Percentiles rank a stretch among this genome's conserved stretches.
These are phyloP conservation scores for Pachyrhynchus sulphureomaculatus DNA, from an alignment of 1,140 invertebrate species.

Conservation along the genomic window DNA sequence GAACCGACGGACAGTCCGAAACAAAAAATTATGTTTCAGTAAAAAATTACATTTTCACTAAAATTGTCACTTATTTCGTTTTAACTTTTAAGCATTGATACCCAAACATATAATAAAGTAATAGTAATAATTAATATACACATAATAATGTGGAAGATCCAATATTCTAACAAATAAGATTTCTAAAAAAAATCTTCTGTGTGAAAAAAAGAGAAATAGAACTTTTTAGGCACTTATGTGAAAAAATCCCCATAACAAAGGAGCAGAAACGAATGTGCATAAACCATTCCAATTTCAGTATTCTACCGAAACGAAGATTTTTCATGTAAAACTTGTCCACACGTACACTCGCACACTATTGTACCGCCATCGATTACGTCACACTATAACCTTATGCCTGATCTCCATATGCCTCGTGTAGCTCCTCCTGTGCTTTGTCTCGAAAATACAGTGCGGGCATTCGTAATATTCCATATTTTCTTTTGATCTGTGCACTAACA, in stretches of 20 bases:
- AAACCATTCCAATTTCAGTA: neutral
- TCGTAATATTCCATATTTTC: constrained; percentile 13
- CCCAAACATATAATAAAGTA: too few relatives aligned
- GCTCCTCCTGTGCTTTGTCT: constrained; percentile 24
- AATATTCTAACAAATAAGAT: too few relatives aligned
- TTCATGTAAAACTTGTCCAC: neutral
- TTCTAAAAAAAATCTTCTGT: too few relatives aligned
- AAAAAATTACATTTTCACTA: too few relatives aligned
- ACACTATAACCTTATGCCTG: constrained; percentile 14
- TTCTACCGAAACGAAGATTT: neutral
- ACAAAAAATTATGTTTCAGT: too few relatives aligned
- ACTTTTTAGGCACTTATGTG: neutral
- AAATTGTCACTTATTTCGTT: too few relatives aligned
- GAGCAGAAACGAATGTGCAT: neutral
- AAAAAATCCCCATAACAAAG: neutral
- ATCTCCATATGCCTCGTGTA: constrained; percentile 22
- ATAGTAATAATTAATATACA: too few relatives aligned
- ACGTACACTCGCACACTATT: neutral
- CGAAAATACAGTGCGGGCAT: constrained; percentile 25
- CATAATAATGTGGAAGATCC: too few relatives aligned
- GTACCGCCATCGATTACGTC: neutral
- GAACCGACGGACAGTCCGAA: too few relatives aligned
- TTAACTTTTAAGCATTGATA: too few relatives aligned
- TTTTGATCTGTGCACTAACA: constrained; percentile 21
- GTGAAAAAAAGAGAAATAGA: too few relatives aligned